phyloP scores from a whole-genome alignment of 1,140 invertebrate genomes.

The Scaptomyza graminum region DNA sequence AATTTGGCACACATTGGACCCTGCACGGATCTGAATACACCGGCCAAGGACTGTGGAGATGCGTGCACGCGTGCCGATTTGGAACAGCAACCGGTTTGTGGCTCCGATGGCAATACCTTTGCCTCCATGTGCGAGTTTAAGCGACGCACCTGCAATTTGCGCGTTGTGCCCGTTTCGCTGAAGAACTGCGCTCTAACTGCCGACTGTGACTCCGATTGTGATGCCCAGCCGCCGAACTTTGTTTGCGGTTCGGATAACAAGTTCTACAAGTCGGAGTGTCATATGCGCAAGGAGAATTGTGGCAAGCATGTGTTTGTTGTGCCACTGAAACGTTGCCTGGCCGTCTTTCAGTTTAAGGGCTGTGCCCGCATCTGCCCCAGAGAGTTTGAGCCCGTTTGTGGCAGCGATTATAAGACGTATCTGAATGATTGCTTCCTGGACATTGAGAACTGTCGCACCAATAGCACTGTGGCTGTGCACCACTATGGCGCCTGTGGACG shows the following conservation, averaged over 20 bases:
- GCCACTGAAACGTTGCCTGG: constrained; percentile 92
- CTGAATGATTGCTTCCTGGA: constrained; percentile 96
- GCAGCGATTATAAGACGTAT: constrained; percentile 94
- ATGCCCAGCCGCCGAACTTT: constrained; percentile 88
- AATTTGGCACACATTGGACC: constrained; percentile 94
- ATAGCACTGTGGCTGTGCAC: constrained; percentile 82
- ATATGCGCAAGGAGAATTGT: constrained; percentile 96
- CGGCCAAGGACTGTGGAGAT: constrained; percentile 88
- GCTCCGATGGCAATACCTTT: constrained; percentile 96
- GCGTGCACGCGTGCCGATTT: constrained; percentile 89
- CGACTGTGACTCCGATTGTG: constrained; percentile 90
- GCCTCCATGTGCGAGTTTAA: constrained; percentile 94
- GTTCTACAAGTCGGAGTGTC: constrained; percentile 96
- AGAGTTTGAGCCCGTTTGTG: constrained; percentile 95
- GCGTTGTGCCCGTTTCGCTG: constrained; percentile 90
- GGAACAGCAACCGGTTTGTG: constrained; percentile 91
- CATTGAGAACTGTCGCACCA: constrained; percentile 93
- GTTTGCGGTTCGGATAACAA: constrained; percentile 96
- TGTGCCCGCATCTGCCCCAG: constrained; percentile 93
- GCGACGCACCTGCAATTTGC: constrained; percentile 92
- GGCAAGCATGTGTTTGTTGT: constrained; percentile 95
- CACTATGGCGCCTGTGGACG: constrained; percentile 82
- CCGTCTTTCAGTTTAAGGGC: constrained; percentile 92
- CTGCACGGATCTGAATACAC: constrained; percentile 89
- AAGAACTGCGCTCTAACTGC: constrained; percentile 93